phyloP scores from a whole-genome alignment of 2,888 invertebrate genomes.

The Ophonus ardosiacus region DNA sequence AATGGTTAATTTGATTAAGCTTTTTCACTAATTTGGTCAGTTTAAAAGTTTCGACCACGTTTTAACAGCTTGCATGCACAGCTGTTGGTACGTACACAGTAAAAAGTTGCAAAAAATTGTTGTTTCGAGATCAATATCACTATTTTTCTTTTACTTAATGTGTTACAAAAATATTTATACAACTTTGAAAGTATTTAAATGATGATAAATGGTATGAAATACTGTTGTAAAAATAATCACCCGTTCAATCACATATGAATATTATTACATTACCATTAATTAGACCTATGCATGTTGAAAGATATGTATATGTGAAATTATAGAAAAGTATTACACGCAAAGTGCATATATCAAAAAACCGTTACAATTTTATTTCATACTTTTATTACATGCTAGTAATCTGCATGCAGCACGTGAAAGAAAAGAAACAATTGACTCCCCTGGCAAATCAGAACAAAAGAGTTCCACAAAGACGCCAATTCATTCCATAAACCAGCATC shows the following conservation, averaged over 20 bases:
- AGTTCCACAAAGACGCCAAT: constrained; percentile 23
- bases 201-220: background rate
- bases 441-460: constrained; percentile 35
- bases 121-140: too few relatives aligned
- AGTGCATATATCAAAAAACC: background rate
- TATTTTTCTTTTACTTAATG: too few relatives aligned
- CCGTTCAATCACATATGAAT: background rate
- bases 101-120: too few relatives aligned
- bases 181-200: background rate
- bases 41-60: too few relatives aligned
- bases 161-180: too few relatives aligned
- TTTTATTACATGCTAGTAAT: background rate
- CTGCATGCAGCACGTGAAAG: constrained; percentile 10
- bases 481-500: constrained; percentile 26
- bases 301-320: background rate
- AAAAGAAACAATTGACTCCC: constrained; percentile 26
- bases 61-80: too few relatives aligned
- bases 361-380: background rate
- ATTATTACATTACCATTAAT: background rate
- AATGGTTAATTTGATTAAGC: too few relatives aligned
- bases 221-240: background rate
- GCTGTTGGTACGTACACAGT: too few relatives aligned
- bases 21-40: too few relatives aligned
- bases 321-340: background rate
- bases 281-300: background rate